These are phyloP conservation scores for Patella depressa DNA, from an alignment of 2,888 invertebrate genomes.

Conservation along the genomic window DNA sequence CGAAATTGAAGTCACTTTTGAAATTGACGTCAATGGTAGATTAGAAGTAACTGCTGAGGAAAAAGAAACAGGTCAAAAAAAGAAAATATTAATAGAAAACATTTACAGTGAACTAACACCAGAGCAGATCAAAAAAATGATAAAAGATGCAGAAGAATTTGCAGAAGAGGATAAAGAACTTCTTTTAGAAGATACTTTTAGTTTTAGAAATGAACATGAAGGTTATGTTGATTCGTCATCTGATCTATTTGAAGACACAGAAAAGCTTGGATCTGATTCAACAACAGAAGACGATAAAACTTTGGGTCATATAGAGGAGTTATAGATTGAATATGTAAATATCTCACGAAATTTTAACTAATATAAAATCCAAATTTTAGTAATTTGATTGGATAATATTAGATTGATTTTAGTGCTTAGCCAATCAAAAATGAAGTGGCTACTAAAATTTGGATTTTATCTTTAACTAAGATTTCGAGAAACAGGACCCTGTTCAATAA, in stretches of 20 bases:
- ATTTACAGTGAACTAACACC: constrained; percentile 97
- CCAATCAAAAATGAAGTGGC: no score
- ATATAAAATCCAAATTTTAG: constrained; percentile 89
- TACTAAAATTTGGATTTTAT: no score
- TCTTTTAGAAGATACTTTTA: constrained; percentile 80
- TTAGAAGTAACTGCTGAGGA: constrained; percentile 90
- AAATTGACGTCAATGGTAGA: constrained; percentile 74
- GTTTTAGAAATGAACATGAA: constrained; percentile 96
- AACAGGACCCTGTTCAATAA: no score
- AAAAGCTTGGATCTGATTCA: constrained; percentile 92
- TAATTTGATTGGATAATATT: not conserved
- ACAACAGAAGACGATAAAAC: constrained; percentile 90
- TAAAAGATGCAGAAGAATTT: constrained; percentile 98
- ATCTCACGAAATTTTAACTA: constrained; percentile 91
- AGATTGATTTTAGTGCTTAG: no score
- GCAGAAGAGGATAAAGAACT: constrained; percentile 89
- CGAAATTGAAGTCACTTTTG: constrained; percentile 73
- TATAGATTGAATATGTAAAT: constrained; percentile 93
- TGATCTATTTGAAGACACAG: constrained; percentile 95
- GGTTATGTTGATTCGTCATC: constrained; percentile 94
- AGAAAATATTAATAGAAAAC: constrained; percentile 98
- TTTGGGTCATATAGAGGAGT: constrained; percentile 96
- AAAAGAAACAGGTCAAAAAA: constrained; percentile 98
- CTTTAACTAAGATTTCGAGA: no score
- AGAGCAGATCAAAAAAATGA: constrained; percentile 99